Base-by-base conservation (phyloP, 2,888 invertebrate genomes). In the Chymomyza fuscimana region DNA sequence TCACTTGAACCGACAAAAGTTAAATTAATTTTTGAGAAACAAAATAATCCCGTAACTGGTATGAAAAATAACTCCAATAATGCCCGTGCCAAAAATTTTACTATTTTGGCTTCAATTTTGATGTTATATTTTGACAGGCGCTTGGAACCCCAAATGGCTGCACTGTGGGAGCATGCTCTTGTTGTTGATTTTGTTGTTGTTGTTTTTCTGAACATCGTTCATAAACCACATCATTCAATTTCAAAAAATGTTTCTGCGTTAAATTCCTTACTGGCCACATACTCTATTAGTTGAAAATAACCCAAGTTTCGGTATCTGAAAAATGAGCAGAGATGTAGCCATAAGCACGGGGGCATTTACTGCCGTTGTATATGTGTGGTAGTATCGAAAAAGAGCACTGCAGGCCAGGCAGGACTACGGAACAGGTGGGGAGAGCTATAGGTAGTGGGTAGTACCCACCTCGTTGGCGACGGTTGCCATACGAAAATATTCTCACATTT, bases 401-500 rank as follows among this genome's bases (percentile, higher is more conserved):
- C 32, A 32, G 32, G 9, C 58, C 58, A 58, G 58, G 25, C 32
- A 7, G 9, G 15, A 25, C 5, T 25, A 58, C 19, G 58, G 22
- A 46, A 25, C 15, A 16, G 5, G 60, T n/a, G 22, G 29, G 15
- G 25, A 32, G 32, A 32, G 32, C 7, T 5, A 5, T 32, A 32
- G 32, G 32, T 32, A 6, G 5, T 32, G 29, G 15, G 22, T 52
- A 22, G 16, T 19, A 32, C 9, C 32, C 32, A 32, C 22, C 16
- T 54, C 54, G 32, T 15, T 36, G 62, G n/a, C 56, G 65, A 72
- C 64, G 79, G 59, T 73, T 66, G 72, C 76, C 79, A 87, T 84
- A 76, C 74, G 87, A 87, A 85, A 85, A 85, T 85, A 85, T 82
- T 82, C 83, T 86, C 87, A 86, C 85, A 86, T 86, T 86, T 86